phyloP scores from a whole-genome alignment of 2,888 invertebrate genomes.

The Zaprionus obscuricornis region DNA sequence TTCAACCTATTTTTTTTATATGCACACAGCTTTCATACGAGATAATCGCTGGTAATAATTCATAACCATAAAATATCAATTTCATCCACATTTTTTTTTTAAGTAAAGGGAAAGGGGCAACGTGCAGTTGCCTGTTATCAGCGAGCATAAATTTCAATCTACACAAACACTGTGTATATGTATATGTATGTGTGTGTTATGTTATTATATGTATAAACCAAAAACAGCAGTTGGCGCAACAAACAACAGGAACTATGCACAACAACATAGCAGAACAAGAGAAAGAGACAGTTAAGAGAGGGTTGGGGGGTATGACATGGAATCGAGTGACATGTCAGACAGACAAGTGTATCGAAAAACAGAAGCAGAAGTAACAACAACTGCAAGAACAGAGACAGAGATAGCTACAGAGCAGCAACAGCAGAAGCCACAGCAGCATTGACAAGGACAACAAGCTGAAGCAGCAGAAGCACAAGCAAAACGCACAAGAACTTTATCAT shows the following conservation, averaged over 20 bases:
- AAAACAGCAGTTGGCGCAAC: conserved; percentile 38
- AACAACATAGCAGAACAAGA: conserved; percentile 45
- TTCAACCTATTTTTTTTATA: conserved; percentile 23
- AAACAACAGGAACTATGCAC: conserved; percentile 52
- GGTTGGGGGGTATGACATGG: not conserved
- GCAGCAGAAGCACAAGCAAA: conserved; percentile 19
- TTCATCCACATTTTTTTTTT: conserved; percentile 59
- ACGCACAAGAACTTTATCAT: conserved; percentile 54
- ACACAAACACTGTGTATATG: conserved; percentile 9
- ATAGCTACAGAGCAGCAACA: not conserved
- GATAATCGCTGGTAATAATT: conserved; percentile 74
- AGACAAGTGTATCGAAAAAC: conserved; percentile 49
- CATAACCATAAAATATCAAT: conserved; percentile 77
- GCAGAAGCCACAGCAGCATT: conserved; percentile 31
- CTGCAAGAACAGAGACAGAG: not conserved
- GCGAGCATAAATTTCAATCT: conserved; percentile 64
- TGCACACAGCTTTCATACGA: conserved; percentile 38
- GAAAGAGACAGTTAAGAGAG: conserved; percentile 19
- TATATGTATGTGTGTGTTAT: not conserved
- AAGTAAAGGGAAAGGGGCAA: not conserved
- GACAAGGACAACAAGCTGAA: conserved; percentile 33
- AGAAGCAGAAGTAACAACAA: conserved; percentile 27
- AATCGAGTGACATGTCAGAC: conserved; percentile 38
- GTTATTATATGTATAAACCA: conserved; percentile 7
- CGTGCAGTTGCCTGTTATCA: conserved; percentile 44